phyloP scores from a whole-genome alignment of 2,797 vertebrate species.

The Botia kubotai region DNA sequence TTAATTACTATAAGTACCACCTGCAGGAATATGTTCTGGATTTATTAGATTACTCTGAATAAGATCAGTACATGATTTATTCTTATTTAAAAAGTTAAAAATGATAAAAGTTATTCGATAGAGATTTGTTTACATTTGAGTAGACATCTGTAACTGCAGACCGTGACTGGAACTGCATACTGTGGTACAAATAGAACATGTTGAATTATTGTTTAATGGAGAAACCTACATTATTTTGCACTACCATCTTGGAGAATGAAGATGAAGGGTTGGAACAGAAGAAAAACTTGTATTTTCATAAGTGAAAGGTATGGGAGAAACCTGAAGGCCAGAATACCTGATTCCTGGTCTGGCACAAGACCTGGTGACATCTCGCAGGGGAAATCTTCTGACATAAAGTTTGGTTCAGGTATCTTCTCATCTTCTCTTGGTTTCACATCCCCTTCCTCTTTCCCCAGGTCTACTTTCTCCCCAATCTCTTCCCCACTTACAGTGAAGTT shows the following conservation, averaged over 20 bases:
- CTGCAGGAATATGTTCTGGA: background rate
- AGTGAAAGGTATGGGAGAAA: background rate
- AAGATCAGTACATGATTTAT: background rate
- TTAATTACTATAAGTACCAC: background rate
- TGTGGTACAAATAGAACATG: background rate
- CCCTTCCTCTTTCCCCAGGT: conserved; percentile 57
- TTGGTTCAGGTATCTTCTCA: conserved; percentile 60
- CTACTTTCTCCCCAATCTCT: conserved; percentile 43
- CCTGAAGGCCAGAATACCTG: conserved; percentile 71
- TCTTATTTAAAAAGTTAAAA: background rate
- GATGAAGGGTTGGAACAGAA: background rate
- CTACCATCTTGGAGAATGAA: background rate
- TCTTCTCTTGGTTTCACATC: conserved; percentile 58
- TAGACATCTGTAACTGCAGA: background rate
- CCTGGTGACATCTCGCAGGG: conserved; percentile 53
- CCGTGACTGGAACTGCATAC: no score
- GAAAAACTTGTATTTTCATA: background rate
- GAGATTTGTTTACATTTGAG: background rate
- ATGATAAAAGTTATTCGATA: background rate
- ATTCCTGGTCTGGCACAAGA: conserved; percentile 68
- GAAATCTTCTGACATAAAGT: conserved; percentile 70
- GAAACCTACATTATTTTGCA: background rate
- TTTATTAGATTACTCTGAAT: background rate
- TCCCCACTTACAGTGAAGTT: conserved; percentile 57
- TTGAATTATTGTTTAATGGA: background rate